A percentile compares a stretch with the other conserved stretches of the same genome.
These are phyloP conservation scores for Clarias pachynema DNA, from an alignment of 2,797 vertebrate species.

Conservation along the genomic window DNA sequence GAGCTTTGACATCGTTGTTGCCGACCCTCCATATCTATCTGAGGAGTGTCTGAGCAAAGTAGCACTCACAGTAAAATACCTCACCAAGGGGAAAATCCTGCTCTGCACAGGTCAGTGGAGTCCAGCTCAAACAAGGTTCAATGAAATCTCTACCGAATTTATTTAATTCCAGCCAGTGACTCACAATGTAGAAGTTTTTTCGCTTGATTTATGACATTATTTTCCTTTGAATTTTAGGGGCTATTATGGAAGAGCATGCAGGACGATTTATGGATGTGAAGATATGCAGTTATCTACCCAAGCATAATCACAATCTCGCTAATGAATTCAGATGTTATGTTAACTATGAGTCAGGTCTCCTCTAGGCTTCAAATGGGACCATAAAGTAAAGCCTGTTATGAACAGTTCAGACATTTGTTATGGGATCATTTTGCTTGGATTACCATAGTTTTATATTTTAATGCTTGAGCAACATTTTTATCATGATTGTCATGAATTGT, in stretches of 20 bases:
- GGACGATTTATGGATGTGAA: conserved; percentile 80
- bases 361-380: conserved; percentile 35
- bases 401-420: neutral
- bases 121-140: neutral
- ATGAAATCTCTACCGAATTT: neutral
- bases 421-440: neutral
- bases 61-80: conserved; percentile 81
- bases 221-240: conserved; percentile 72
- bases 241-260: conserved; percentile 85
- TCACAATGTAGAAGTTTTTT: neutral
- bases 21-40: conserved; percentile 92
- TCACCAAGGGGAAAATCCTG: conserved; percentile 88
- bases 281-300: conserved; percentile 86
- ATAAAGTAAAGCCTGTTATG: neutral
- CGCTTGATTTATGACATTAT: neutral
- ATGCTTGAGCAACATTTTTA: neutral
- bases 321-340: conserved; percentile 92
- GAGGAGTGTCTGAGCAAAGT: conserved; percentile 91
- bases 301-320: conserved; percentile 85
- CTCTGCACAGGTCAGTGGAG: conserved; percentile 88
- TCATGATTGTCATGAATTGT: neutral
- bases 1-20: conserved; percentile 90
- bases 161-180: neutral
- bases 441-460: conserved; percentile 1
- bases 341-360: conserved; percentile 86